Conservation (phyloP, 1,140 invertebrate species). For the Platyscapa corneri region DNA sequence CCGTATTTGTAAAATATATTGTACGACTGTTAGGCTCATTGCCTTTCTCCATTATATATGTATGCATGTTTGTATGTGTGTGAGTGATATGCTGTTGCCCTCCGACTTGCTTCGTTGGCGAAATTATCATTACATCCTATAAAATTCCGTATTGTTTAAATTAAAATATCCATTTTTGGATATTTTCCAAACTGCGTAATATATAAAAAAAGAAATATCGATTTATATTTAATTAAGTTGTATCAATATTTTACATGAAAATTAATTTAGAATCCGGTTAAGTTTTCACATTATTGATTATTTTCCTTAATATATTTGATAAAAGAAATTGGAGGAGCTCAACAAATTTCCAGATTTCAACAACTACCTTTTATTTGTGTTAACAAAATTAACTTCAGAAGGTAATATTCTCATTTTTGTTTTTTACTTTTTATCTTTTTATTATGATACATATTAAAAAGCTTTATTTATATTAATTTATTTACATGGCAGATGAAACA, state of each 20-base stretch:
- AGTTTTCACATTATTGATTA: neutral
- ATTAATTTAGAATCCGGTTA: neutral
- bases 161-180: neutral
- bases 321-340: slow-evolving; percentile 97
- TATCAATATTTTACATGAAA: neutral
- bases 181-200: too few relatives aligned
- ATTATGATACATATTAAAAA: neutral
- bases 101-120: slow-evolving; percentile 10
- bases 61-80: neutral
- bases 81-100: neutral
- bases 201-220: neutral
- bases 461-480: slow-evolving; percentile 8
- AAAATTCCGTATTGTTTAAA: neutral
- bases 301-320: slow-evolving; percentile 74
- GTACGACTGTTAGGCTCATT: slow-evolving; percentile 1
- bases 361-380: slow-evolving; percentile 98
- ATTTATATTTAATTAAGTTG: neutral
- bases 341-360: slow-evolving; percentile 99
- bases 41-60: slow-evolving; percentile 26
- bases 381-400: slow-evolving; percentile 95
- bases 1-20: neutral
- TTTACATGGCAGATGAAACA: slow-evolving; percentile 85
- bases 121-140: neutral
- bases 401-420: slow-evolving; percentile 68
- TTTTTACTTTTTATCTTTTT: neutral